Percentiles rank a stretch among this genome's conserved stretches.
Conservation (phyloP, 92 coral and sea anemone genomes). For the Hydrozoanthus gracilis region DNA sequence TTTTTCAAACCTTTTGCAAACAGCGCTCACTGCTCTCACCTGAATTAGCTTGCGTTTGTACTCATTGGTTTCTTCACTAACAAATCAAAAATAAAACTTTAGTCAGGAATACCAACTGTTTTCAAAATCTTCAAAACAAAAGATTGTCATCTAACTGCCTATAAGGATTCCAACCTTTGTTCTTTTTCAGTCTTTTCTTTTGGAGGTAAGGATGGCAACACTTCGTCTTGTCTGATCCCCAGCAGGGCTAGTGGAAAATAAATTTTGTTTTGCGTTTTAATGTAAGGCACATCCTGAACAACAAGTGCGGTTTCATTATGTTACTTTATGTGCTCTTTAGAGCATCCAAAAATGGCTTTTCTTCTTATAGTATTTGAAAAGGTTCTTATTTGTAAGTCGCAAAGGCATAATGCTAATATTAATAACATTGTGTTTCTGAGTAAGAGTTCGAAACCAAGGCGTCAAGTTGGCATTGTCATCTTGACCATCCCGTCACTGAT, state of each 20-base stretch:
- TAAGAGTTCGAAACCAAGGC: no score
- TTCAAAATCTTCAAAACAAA: no score
- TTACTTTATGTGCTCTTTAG: neutral
- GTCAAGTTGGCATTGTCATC: no score
- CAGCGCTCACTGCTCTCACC: slow-evolving; percentile 47
- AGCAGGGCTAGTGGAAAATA: slow-evolving; percentile 56
- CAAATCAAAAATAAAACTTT: neutral
- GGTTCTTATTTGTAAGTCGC: no score
- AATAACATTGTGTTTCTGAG: no score
- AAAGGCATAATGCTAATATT: no score
- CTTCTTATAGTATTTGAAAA: no score
- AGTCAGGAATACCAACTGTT: neutral
- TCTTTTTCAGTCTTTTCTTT: slow-evolving; percentile 53
- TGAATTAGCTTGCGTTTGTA: slow-evolving; percentile 92
- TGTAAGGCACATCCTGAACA: slow-evolving; percentile 35
- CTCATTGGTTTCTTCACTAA: slow-evolving; percentile 82
- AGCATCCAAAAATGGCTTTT: neutral
- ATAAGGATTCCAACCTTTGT: slow-evolving; percentile 52
- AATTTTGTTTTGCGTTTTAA: neutral
- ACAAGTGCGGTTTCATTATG: no score
- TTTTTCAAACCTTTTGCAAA: neutral
- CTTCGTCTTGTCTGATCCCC: slow-evolving; percentile 88
- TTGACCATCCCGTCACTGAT: no score
- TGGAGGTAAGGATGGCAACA: slow-evolving; percentile 76
- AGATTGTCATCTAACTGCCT: no score